Evolutionary conservation across 2,888 invertebrate genomes (phyloP), one percentile per base, ranked within the genome.

Genomic region (Synergus gifuensis): DNA sequence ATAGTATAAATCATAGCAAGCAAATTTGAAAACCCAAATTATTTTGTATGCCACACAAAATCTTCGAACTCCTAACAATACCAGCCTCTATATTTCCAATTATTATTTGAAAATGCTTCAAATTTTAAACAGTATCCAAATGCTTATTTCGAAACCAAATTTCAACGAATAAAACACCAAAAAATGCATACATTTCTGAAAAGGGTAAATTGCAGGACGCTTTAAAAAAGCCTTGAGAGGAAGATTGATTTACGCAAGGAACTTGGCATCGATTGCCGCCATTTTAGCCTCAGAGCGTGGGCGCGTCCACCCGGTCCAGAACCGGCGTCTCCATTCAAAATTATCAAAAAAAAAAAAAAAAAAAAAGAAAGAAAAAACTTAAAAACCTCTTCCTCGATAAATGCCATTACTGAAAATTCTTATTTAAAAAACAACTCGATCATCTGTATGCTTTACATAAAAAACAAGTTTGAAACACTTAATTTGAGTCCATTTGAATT

Each of bases 281-380:
- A 82, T 81, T 81, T 79, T 81, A 79, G 77, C 76, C 81, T 78
- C 76, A 28, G 78, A 82, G 87, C 87, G 87, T 89, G 89, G 89
- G 88, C 88, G 89, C 90, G 89, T 89, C 90, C 86, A 85, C 86
- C 82, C 86, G 84, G 86, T 83, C 85, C 86, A 83, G 85, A 83
- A 87, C 89, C 91, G 89, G 90, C 89, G 88, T 89, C 89, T 88
- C 89, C 88, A 89, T 87, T 87, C 67, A 14, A 63, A 40, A 40
- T 40, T 4, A 28, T 8, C 16, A 28, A 28, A 14, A 28, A 22
- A 9, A 69, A 28, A 28, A 28, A 28, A 54, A 40, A 54, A 22
- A 9, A 69, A 28, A 28, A 28, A 28, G 40, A 40, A 54, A 28
- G 2, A 28, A 28, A 54, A 54, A 54, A 28, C 7, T 16, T 12